These are phyloP conservation scores for Mus spretus DNA, from an alignment of 2,797 vertebrate genomes.

Conservation along the genomic window DNA sequence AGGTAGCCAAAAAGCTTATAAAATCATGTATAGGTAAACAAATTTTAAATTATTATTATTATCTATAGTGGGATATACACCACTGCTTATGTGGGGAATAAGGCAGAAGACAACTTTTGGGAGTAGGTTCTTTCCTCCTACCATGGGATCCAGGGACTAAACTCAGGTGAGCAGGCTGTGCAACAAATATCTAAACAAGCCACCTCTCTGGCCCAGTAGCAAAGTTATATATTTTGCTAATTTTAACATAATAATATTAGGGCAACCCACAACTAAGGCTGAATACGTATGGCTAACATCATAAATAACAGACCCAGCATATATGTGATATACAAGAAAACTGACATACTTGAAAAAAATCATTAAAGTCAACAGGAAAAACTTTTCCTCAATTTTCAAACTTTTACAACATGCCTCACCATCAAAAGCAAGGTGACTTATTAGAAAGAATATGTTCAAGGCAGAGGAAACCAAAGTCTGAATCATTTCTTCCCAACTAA, in stretches of 20 bases:
- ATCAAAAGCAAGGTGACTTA: slow-evolving; percentile 62
- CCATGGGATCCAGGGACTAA: neutral
- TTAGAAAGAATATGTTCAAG: neutral
- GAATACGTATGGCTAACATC: neutral
- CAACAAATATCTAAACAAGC: no score
- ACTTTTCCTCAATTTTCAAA: slow-evolving; percentile 52
- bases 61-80: neutral
- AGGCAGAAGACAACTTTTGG: neutral
- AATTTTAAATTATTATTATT: neutral
- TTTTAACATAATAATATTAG: neutral
- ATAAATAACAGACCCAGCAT: slow-evolving; percentile 28
- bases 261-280: slow-evolving; percentile 3
- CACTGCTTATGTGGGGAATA: neutral
- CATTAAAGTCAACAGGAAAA: slow-evolving; percentile 46
- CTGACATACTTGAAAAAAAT: neutral
- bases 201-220: neutral
- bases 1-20: neutral
- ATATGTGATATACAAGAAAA: slow-evolving; percentile 2
- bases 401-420: slow-evolving; percentile 33
- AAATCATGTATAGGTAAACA: neutral
- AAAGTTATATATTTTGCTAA: slow-evolving; percentile 14
- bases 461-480: neutral
- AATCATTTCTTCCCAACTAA: slow-evolving; percentile 70
- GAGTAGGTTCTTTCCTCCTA: neutral
- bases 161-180: neutral